phyloP scores from a whole-genome alignment of 2,113 vertebrate genomes.

The Cariama cristata region DNA sequence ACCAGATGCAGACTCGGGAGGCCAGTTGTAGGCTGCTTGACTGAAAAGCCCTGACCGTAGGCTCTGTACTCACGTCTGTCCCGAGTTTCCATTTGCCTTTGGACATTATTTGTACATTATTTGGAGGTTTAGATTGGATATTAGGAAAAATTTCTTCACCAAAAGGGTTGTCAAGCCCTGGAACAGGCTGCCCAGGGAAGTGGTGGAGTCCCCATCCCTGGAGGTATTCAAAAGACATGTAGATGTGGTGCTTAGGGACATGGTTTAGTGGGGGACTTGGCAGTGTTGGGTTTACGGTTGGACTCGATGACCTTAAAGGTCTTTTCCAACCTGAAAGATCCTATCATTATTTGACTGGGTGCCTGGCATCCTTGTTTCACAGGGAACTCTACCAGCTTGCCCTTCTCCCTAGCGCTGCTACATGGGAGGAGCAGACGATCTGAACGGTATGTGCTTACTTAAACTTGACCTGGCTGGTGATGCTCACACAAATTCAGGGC shows the following conservation, averaged over 20 bases:
- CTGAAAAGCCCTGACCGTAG: fast-evolving
- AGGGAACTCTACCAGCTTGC: background rate
- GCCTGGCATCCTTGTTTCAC: background rate
- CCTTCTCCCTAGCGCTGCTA: background rate
- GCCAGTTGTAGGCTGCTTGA: background rate
- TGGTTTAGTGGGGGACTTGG: no score
- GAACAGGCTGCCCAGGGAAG: no score
- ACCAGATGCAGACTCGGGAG: background rate
- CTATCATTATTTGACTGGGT: background rate
- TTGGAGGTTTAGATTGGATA: no score
- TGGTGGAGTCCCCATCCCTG: no score
- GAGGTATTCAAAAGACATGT: no score
- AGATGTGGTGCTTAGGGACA: no score
- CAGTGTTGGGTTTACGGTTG: no score
- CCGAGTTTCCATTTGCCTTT: background rate
- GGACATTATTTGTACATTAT: background rate
- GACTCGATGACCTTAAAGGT: no score
- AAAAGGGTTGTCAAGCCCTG: no score
- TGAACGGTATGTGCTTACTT: background rate
- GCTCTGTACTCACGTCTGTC: background rate
- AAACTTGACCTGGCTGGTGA: background rate
- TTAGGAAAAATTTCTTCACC: no score
- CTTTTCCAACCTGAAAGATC: no score
- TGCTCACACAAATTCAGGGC: background rate
- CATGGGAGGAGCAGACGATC: background rate